Evolutionary conservation across 2,797 vertebrate species (phyloP).

Genomic region (Lutjanus argentimaculatus): DNA sequence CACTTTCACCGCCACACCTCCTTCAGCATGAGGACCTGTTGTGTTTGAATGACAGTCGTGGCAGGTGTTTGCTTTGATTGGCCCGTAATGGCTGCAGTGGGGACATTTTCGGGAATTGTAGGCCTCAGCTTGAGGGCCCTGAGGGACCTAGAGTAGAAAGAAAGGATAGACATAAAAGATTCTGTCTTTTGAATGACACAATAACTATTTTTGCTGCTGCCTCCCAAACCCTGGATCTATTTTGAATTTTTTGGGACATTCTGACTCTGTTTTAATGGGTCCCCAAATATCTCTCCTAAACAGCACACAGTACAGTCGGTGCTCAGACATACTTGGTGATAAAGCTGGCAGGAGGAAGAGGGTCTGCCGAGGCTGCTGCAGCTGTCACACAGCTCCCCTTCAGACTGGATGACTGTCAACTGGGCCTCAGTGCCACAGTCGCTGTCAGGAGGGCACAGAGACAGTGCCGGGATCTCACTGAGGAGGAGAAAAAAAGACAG

Average conservation of each 20-base stretch:
- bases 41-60: conserved; percentile 61
- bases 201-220: conserved; percentile 3
- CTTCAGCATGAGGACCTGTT: conserved; percentile 62
- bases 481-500: conserved; percentile 18
- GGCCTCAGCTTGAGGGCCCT: conserved; percentile 48
- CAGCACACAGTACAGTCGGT: conserved; percentile 11
- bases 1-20: conserved; percentile 62
- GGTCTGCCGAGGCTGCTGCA: conserved; percentile 82
- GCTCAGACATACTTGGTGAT: conserved; percentile 79
- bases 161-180: neutral
- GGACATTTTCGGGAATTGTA: conserved; percentile 75
- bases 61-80: conserved; percentile 64
- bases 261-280: conserved; percentile 27
- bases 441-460: conserved; percentile 85
- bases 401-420: conserved; percentile 73
- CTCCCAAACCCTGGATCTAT: conserved; percentile 33
- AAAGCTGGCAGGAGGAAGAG: conserved; percentile 84
- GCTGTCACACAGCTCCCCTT: conserved; percentile 79
- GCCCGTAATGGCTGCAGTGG: conserved; percentile 72
- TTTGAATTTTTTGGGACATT: conserved; percentile 8
- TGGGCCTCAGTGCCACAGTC: conserved; percentile 70
- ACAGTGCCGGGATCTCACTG: conserved; percentile 85
- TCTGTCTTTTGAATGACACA: conserved; percentile 14
- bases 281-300: conserved; percentile 19
- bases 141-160: conserved; percentile 63